Percentiles rank a stretch among this genome's conserved stretches.
Evolutionary conservation across 1,140 invertebrate genomes (phyloP).

Genomic region (Bombus difficillimus): DNA sequence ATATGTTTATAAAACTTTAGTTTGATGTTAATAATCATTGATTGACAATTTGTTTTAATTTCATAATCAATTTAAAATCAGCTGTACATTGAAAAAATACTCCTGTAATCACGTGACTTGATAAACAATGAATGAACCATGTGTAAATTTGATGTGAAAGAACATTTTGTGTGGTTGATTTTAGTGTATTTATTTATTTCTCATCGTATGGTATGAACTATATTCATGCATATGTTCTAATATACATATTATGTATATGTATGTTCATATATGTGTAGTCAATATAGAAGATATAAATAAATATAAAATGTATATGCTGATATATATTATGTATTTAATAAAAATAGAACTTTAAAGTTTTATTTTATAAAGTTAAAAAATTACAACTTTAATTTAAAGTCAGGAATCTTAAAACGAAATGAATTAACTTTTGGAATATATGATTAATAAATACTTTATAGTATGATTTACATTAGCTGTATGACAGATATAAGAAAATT

Average conservation of each 20-base stretch:
- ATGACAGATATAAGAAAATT: background rate
- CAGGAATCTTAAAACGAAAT: background rate
- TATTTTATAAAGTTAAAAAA: background rate
- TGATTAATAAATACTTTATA: background rate
- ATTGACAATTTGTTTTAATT: background rate
- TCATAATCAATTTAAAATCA: conserved; percentile 4
- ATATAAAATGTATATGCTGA: background rate
- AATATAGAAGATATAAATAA: background rate
- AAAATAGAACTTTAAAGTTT: background rate
- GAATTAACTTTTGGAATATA: background rate
- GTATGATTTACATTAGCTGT: background rate
- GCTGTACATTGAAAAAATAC: background rate
- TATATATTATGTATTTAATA: background rate
- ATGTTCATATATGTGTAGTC: background rate
- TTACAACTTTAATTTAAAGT: background rate
- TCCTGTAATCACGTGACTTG: background rate
- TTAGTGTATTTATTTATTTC: background rate
- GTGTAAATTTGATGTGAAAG: too few relatives aligned
- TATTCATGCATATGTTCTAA: background rate
- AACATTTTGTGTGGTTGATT: too few relatives aligned
- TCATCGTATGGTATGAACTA: background rate
- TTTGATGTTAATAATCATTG: background rate
- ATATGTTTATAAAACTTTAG: background rate
- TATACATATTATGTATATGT: background rate
- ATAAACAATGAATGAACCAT: background rate